Conservation (phyloP, 1,140 invertebrate species). For the Sitobion miscanthi region DNA sequence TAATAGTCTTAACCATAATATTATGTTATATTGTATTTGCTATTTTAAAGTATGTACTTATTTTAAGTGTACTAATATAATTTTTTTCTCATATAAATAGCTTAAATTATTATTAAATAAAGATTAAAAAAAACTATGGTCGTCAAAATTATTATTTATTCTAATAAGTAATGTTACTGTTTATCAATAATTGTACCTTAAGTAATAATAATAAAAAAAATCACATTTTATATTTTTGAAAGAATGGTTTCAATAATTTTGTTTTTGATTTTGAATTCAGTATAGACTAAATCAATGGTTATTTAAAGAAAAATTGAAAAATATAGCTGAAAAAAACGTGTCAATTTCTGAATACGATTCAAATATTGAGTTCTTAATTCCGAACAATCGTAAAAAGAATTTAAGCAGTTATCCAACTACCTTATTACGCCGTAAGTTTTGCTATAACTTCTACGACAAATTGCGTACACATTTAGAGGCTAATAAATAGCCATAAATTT, state of each 20-base stretch:
- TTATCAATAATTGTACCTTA: not conserved
- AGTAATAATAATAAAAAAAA: not conserved
- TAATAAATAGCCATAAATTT: constrained; percentile 49
- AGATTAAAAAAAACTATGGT: not conserved
- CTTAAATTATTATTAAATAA: not conserved
- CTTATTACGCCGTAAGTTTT: not conserved
- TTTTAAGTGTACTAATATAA: not conserved
- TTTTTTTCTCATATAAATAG: not conserved
- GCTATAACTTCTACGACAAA: constrained; percentile 32
- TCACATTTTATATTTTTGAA: not conserved
- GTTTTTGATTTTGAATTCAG: not conserved
- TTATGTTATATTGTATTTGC: too few relatives aligned
- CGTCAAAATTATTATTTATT: not conserved
- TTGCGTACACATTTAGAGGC: not conserved
- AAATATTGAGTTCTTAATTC: not conserved
- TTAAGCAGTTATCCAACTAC: not conserved
- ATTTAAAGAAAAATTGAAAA: not conserved
- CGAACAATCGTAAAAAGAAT: not conserved
- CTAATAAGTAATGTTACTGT: not conserved
- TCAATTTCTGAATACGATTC: not conserved
- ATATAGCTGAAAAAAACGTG: not conserved
- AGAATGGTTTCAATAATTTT: not conserved
- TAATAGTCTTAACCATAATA: not conserved
- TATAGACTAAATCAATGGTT: not conserved
- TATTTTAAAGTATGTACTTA: not conserved